Conservation (phyloP, 2,888 invertebrate genomes). For the Scaptodrosophila latifasciaeformis region DNA sequence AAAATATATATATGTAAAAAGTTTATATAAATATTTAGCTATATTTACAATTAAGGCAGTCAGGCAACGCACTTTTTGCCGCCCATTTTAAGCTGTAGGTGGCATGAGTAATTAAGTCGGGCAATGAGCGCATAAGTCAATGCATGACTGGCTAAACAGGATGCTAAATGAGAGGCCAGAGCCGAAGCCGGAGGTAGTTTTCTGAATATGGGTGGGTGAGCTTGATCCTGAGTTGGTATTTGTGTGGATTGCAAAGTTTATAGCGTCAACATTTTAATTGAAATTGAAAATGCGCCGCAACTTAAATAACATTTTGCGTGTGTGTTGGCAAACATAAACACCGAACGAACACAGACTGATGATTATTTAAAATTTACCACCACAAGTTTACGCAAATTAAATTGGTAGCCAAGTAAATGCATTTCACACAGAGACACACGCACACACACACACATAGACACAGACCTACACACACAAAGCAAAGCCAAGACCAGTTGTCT, state of each 20-base stretch:
- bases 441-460: constrained; percentile 12
- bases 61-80: constrained; percentile 34
- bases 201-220: constrained; percentile 8
- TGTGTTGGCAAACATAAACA: constrained; percentile 39
- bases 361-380: constrained; percentile 43
- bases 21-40: too few species aligned
- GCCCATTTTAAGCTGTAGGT: constrained; percentile 28
- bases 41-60: not conserved
- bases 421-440: constrained; percentile 19
- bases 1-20: too few species aligned
- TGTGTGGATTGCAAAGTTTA: constrained; percentile 31
- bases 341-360: not conserved
- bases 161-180: not conserved
- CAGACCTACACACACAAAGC: not conserved
- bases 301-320: constrained; percentile 57
- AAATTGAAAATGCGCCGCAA: constrained; percentile 61
- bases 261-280: constrained; percentile 53
- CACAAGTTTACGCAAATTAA: constrained; percentile 33
- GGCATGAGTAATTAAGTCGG: constrained; percentile 56
- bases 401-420: constrained; percentile 28
- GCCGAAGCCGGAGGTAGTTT: too few species aligned
- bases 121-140: constrained; percentile 48
- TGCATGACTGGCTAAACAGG: constrained; percentile 34
- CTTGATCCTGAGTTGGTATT: constrained; percentile 13
- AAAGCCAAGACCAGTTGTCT: not conserved